phyloP scores from a whole-genome alignment of 2,113 vertebrate genomes.

The Vidua macroura region DNA sequence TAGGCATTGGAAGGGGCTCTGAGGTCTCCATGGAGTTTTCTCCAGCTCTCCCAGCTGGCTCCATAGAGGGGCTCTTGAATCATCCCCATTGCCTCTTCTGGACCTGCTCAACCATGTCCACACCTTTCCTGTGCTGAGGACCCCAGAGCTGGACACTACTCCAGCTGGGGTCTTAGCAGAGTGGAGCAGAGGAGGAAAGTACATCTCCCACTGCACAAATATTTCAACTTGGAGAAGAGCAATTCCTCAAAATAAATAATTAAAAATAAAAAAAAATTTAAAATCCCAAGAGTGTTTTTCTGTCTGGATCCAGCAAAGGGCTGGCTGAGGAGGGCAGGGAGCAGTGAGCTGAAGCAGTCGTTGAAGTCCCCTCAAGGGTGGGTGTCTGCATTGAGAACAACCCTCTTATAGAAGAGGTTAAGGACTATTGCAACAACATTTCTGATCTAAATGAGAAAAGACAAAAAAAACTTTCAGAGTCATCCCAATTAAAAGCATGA shows the following conservation, averaged over 20 bases:
- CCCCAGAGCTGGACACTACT: neutral
- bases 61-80: neutral
- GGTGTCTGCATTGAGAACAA: neutral
- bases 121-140: neutral
- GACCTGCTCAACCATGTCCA: neutral
- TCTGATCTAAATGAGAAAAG: neutral
- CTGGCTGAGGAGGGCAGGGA: neutral
- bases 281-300: neutral
- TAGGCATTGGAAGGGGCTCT: neutral
- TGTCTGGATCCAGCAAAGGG: neutral
- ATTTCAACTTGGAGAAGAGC: neutral
- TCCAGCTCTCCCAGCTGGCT: neutral
- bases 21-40: neutral
- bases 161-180: neutral
- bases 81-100: rapidly evolving
- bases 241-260: neutral
- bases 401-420: neutral
- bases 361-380: neutral
- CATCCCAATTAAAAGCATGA: rapidly evolving
- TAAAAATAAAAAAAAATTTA: neutral
- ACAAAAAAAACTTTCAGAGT: neutral
- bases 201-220: neutral
- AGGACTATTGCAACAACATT: neutral
- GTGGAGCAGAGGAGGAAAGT: neutral
- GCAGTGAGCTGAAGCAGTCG: neutral